phyloP scores from a whole-genome alignment of 2,888 invertebrate genomes.

The Brachyptera risi region DNA sequence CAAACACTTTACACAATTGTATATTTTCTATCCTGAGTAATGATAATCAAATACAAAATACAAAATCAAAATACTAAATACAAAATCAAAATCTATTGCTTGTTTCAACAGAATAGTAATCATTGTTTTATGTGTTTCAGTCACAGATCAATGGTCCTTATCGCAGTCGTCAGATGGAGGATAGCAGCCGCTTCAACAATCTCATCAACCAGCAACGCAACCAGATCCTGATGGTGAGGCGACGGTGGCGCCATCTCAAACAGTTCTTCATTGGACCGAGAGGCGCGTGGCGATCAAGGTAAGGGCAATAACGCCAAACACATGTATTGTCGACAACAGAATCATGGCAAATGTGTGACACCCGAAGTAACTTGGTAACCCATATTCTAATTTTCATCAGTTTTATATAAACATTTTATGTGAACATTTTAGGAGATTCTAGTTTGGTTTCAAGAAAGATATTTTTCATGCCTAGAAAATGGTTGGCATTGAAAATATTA shows the following conservation, averaged over 20 bases:
- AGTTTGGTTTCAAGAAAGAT: no score
- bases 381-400: no score
- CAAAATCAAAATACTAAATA: no score
- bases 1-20: no score
- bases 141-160: slow-evolving; percentile 52
- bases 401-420: no score
- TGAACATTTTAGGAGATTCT: no score
- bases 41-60: no score
- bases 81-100: no score
- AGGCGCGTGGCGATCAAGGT: slow-evolving; percentile 47
- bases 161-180: slow-evolving; percentile 49
- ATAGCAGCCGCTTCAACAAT: slow-evolving; percentile 50
- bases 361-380: no score
- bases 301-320: slow-evolving; percentile 25
- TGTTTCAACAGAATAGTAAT: background rate
- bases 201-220: slow-evolving; percentile 48
- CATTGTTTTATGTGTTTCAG: slow-evolving; percentile 39
- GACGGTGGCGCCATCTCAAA: slow-evolving; percentile 54
- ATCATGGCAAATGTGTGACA: background rate
- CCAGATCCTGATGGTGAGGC: slow-evolving; percentile 48
- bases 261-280: slow-evolving; percentile 53
- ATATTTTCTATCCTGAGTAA: no score
- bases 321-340: background rate
- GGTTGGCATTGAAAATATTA: no score
- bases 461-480: no score